These are phyloP conservation scores for Sternarchorhynchus goeldii DNA, from an alignment of 2,797 vertebrate genomes.

Conservation along the genomic window DNA sequence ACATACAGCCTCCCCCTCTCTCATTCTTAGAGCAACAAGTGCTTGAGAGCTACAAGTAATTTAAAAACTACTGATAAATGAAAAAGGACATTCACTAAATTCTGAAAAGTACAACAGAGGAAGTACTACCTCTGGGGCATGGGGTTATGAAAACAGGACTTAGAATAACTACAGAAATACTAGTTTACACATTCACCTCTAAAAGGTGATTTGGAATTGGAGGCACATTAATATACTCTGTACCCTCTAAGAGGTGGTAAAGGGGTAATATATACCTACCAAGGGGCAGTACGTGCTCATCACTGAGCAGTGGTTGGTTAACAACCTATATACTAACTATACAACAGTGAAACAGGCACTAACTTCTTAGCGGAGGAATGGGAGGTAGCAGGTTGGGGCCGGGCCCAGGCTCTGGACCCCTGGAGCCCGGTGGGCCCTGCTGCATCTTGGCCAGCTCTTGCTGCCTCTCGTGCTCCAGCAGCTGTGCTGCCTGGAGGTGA, in stretches of 20 bases:
- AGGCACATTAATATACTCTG: no score
- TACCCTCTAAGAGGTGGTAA: no score
- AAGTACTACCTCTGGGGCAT: background rate
- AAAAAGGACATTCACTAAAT: background rate
- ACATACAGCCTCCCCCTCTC: background rate
- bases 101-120: background rate
- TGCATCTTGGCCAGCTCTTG: slow-evolving; percentile 83
- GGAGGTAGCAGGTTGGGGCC: slow-evolving; percentile 57
- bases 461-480: slow-evolving; percentile 86
- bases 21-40: background rate
- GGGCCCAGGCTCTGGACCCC: slow-evolving; percentile 54
- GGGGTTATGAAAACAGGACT: no score
- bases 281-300: no score
- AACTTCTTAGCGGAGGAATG: slow-evolving; percentile 69
- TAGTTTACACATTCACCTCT: no score
- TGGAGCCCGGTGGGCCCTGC: slow-evolving; percentile 62
- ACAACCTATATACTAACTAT: no score
- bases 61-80: no score
- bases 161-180: no score
- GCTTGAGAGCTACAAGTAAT: no score
- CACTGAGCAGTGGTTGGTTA: no score
- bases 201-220: no score
- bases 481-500: slow-evolving; percentile 76
- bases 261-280: no score
- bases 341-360: background rate